Evolutionary conservation across 2,113 vertebrate species (phyloP).

Genomic region (Opisthocomus hoazin): DNA sequence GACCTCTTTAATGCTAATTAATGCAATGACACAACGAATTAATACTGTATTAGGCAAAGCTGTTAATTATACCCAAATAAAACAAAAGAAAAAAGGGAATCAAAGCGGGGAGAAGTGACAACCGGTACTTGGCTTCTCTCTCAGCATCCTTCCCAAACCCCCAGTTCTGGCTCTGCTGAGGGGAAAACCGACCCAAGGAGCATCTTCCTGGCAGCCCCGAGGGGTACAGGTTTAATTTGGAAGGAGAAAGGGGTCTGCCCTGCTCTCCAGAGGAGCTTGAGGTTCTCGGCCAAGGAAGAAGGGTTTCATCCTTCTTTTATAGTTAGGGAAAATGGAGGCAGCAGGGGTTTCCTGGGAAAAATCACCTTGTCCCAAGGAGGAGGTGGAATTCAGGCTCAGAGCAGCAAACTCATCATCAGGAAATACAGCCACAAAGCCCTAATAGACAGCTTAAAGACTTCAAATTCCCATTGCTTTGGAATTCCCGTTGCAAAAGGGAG

Average conservation of each 20-base stretch:
- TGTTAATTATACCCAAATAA: constrained; percentile 66
- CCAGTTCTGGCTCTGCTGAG: not conserved
- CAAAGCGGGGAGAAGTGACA: not conserved
- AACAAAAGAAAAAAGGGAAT: constrained; percentile 41
- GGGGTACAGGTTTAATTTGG: not conserved
- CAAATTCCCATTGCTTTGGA: not conserved
- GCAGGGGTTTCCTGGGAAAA: not conserved
- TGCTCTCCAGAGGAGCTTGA: not conserved
- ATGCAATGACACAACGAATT: constrained; percentile 67
- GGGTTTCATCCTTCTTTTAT: not conserved
- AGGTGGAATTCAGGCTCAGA: not conserved
- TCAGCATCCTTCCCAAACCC: not conserved
- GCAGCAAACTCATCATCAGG: not conserved
- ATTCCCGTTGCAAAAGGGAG: not conserved
- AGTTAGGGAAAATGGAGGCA: not conserved
- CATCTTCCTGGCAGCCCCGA: not conserved
- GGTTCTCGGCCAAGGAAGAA: not conserved
- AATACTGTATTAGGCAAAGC: constrained; percentile 59
- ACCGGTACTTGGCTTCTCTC: not conserved
- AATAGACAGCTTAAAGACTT: not conserved
- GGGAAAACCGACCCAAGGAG: not conserved
- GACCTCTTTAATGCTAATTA: constrained; percentile 71
- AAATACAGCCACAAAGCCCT: not conserved
- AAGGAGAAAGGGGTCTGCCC: not conserved
- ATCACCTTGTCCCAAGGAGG: not conserved